Evolutionary conservation across 2,113 vertebrate genomes (phyloP).

Genomic region (Myiozetetes cayanensis): DNA sequence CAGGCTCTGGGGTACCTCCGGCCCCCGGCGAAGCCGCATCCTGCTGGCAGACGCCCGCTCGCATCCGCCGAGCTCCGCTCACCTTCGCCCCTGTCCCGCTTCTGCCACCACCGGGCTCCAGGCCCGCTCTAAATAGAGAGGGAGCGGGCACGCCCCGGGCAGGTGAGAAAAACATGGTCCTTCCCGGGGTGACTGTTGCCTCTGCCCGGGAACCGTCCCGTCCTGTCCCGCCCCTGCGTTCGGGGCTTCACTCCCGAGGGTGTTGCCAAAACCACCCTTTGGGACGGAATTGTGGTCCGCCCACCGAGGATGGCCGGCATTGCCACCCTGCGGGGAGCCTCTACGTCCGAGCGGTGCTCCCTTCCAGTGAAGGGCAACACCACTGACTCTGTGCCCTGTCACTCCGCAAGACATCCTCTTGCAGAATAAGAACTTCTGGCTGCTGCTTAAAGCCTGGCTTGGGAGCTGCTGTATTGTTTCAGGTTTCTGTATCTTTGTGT

Average conservation of each 20-base stretch:
- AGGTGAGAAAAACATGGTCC: not conserved
- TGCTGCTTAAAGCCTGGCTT: slow-evolving; percentile 49
- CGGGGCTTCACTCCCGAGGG: not conserved
- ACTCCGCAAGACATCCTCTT: slow-evolving; percentile 64
- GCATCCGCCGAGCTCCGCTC: not conserved
- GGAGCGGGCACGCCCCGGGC: not conserved
- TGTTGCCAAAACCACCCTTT: not conserved
- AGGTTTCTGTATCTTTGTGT: not conserved
- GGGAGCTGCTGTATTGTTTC: not conserved
- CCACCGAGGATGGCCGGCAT: not conserved
- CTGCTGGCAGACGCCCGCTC: not conserved
- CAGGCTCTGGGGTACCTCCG: not conserved
- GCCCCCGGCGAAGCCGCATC: not conserved
- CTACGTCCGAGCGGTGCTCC: too few relatives aligned
- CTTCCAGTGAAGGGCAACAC: too few relatives aligned
- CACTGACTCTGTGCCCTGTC: not conserved
- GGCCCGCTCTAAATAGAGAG: not conserved
- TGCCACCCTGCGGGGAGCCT: too few relatives aligned
- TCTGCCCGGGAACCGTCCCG: not conserved
- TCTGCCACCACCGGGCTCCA: not conserved
- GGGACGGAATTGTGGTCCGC: not conserved
- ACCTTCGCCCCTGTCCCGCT: not conserved
- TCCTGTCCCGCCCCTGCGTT: not conserved
- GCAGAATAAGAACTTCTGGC: slow-evolving; percentile 70
- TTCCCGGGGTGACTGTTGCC: not conserved